Evolutionary conservation across 2,797 vertebrate genomes (phyloP).

Genomic region (Leuciscus waleckii): DNA sequence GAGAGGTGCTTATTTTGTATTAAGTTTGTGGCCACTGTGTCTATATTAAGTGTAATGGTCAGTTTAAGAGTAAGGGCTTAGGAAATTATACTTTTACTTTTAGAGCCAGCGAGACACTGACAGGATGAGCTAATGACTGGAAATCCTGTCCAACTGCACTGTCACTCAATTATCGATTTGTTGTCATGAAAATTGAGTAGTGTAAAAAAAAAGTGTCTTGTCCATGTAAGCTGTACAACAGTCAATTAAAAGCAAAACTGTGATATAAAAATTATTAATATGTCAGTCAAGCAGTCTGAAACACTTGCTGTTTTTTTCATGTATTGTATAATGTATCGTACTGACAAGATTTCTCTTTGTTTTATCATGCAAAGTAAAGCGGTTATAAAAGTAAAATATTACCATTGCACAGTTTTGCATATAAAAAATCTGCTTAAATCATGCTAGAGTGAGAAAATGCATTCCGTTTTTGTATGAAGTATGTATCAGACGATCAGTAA

Average conservation of each 20-base stretch:
- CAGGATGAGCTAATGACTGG: constrained; percentile 72
- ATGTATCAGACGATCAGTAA: background rate
- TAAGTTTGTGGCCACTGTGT: background rate
- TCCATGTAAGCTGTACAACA: constrained; percentile 72
- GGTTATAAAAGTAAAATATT: background rate
- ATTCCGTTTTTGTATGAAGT: background rate
- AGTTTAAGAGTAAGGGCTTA: constrained; percentile 1
- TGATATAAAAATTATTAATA: constrained; percentile 62
- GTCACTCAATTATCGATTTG: constrained; percentile 75
- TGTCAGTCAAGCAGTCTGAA: constrained; percentile 69
- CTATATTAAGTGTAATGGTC: background rate
- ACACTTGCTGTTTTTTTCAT: constrained; percentile 4
- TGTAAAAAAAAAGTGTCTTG: constrained; percentile 66
- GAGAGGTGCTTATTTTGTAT: background rate
- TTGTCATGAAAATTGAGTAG: constrained; percentile 75
- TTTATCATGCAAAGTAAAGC: constrained; percentile 29
- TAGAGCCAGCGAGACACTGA: constrained; percentile 65
- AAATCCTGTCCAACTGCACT: constrained; percentile 70
- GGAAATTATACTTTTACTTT: constrained; percentile 26
- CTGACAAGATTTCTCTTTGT: background rate
- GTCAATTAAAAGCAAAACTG: constrained; percentile 73
- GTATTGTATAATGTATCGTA: background rate
- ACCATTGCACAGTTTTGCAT: background rate
- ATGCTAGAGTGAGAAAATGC: background rate
- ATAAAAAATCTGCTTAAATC: background rate